phyloP scores from a whole-genome alignment of 2,113 vertebrate species.

The Salvelinus fontinalis region DNA sequence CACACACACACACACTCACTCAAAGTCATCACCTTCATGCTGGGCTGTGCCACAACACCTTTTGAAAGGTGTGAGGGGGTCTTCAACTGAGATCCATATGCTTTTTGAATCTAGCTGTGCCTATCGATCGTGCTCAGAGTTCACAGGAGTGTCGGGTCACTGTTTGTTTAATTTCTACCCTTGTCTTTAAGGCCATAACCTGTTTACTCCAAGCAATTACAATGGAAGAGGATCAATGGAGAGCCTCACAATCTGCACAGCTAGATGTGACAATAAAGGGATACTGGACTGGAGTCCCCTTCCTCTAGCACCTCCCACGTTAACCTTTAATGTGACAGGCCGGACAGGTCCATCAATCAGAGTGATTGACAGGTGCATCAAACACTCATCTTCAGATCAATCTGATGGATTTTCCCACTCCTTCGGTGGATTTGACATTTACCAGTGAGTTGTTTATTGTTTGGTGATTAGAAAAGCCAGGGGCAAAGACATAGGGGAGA shows the following conservation, averaged over 20 bases:
- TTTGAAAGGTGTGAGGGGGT: conserved; percentile 6
- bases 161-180: conserved; percentile 4
- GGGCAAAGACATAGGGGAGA: conserved; percentile 17
- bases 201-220: not conserved
- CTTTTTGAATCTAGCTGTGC: conserved; percentile 20
- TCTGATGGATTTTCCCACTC: conserved; percentile 59
- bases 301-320: conserved; percentile 8
- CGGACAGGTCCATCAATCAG: conserved; percentile 66
- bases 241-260: not conserved
- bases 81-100: not conserved
- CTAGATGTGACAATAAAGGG: not conserved
- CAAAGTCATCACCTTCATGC: not conserved
- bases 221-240: not conserved
- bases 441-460: conserved; percentile 53
- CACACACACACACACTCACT: not conserved
- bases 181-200: not conserved
- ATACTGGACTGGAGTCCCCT: not conserved
- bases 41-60: conserved; percentile 5
- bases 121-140: not conserved
- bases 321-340: conserved; percentile 42
- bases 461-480: conserved; percentile 32
- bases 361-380: conserved; percentile 47
- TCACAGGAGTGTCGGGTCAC: conserved; percentile 9
- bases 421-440: conserved; percentile 58
- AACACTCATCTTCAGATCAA: conserved; percentile 53